Evolutionary conservation across 2,797 vertebrate species (phyloP), one percentile per base, ranked within the genome.

Genomic region (Rhinichthys osculus): DNA sequence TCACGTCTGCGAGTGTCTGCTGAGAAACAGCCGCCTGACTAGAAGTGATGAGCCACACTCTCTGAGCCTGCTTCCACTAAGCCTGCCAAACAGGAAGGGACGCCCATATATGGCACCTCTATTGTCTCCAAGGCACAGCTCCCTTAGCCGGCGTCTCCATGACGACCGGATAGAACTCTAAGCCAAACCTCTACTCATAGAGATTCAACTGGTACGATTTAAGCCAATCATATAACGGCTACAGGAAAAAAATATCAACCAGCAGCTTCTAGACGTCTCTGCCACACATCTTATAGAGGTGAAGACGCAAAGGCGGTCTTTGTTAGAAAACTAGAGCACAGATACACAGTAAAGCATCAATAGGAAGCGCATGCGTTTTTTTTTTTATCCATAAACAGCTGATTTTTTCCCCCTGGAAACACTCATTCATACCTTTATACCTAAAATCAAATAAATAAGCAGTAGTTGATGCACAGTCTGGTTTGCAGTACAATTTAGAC

Each of bases 51-150:
- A 87, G 70, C n/a, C 6, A 59, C 30, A n/a, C 64, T 78, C 72
- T 73, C 81, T 19, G 33, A 86, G 73, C 33, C 72, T 66, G 85
- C 78, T 90, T 90, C 87, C 80, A 82, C 90, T 89, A 84, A 79
- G 89, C 89, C 91, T 91, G 82, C 91, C 90, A 90, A 72, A 91
- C 94, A 93, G 95, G 95, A 96, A 95, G 90, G n/a, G 82, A 7
- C 33, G 73, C 87, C 95, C 95, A 92, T 94, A 95, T 95, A 94
- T 94, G 95, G 85, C 73, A 89, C 83, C 83, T 54, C 89, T 87
- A 92, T 93, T 93, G 93, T 94, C 91, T 94, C 91, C 86, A 89
- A 92, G 90, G 87, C 90, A 92, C 77, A 88, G 87, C 92, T 91
- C 90, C 89, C 89, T 91, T 80, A 91, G 91, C 91, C 91, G 74